These are phyloP conservation scores for Tortricodes alternella DNA, from an alignment of 2,888 invertebrate species.

Conservation along the genomic window DNA sequence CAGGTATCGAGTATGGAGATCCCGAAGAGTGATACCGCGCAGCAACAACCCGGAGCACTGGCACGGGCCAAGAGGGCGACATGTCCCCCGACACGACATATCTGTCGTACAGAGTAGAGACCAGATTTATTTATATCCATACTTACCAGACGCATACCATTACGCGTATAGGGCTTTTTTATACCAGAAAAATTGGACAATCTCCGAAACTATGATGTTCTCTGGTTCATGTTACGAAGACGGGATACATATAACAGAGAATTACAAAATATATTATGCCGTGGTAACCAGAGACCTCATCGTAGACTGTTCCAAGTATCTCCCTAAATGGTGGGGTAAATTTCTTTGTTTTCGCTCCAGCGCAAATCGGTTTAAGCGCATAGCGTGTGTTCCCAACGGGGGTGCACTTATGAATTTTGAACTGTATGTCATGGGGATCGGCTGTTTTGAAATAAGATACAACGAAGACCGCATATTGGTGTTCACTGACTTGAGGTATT, in stretches of 20 bases:
- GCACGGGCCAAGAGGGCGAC: slow-evolving; percentile 54
- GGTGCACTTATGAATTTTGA: slow-evolving; percentile 40
- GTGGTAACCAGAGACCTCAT: not conserved
- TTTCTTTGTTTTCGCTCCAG: slow-evolving; percentile 10
- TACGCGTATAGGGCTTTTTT: slow-evolving; percentile 41
- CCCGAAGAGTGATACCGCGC: slow-evolving; percentile 47
- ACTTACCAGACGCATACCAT: slow-evolving; percentile 30
- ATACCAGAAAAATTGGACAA: not conserved
- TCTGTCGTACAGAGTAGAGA: slow-evolving; percentile 14
- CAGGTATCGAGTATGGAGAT: slow-evolving; percentile 46
- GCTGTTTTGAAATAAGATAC: slow-evolving; percentile 62
- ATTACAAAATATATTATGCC: slow-evolving; percentile 15
- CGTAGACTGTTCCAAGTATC: slow-evolving; percentile 14
- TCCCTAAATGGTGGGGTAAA: slow-evolving; percentile 23
- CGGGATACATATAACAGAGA: slow-evolving; percentile 3
- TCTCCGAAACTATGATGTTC: slow-evolving; percentile 28
- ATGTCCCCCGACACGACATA: slow-evolving; percentile 33
- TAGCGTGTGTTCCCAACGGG: slow-evolving; percentile 53
- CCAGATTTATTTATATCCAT: slow-evolving; percentile 34
- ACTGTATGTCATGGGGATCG: slow-evolving; percentile 42
- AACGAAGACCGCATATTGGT: slow-evolving; percentile 43
- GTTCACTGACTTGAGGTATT: slow-evolving; percentile 36
- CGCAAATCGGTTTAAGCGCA: not conserved
- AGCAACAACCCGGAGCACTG: slow-evolving; percentile 58
- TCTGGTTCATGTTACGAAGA: slow-evolving; percentile 10